Base-by-base conservation (phyloP, 2,888 invertebrate genomes). In the Agonopterix subpropinquella region DNA sequence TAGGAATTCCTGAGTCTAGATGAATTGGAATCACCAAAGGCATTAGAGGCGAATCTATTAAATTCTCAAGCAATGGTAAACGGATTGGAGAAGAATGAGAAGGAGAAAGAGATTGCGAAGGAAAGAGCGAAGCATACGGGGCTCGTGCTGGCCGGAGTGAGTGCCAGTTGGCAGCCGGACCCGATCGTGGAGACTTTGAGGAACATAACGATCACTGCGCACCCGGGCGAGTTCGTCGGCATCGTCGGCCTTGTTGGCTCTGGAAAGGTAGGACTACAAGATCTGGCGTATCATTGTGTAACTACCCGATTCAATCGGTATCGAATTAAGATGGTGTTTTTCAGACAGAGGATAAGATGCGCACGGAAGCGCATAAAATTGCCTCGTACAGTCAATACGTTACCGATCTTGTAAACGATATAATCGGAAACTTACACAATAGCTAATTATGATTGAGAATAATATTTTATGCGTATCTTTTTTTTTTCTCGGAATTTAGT, bases 191-290 rank as follows among this genome's bases (percentile, higher is more conserved):
- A 92, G 45, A 91, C 91, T 0, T 62, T 92, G 46, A 83, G 90
- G 36, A 73, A 89, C 41, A 63, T 92, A 4, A 82, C 78, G 11
- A 58, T 92, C 0, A 81, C 83, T 0, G 82, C 90, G 0, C 73
- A 77, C 11, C 89, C 85, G 41, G 92, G 92, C 37, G 89, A 91
- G 58, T 83, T 92, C 47, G 78, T 93, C 41, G 93, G 93, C 1
- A 80, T 95, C 1, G 92, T 94, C 41, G 95, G 95, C 10, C 90
- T 92, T 37, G 95, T 95, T 0, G 95, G 95, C n/a, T 80, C 92
- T 4, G 95, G 95, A 48, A 95, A 94, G 89, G 90, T 90, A 66
- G 59, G 18, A 28, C 28, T 28, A 28, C 28, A 28, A 28, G 4
- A 18, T 2, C 4, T 2, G 18, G 18, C 4, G 18, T 18, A 2